A percentile compares a stretch with the other conserved stretches of the same genome.
Evolutionary conservation across 37 sponge, comb jelly and placozoan genomes (phyloP).

Genomic region (Axinella damicornis): DNA sequence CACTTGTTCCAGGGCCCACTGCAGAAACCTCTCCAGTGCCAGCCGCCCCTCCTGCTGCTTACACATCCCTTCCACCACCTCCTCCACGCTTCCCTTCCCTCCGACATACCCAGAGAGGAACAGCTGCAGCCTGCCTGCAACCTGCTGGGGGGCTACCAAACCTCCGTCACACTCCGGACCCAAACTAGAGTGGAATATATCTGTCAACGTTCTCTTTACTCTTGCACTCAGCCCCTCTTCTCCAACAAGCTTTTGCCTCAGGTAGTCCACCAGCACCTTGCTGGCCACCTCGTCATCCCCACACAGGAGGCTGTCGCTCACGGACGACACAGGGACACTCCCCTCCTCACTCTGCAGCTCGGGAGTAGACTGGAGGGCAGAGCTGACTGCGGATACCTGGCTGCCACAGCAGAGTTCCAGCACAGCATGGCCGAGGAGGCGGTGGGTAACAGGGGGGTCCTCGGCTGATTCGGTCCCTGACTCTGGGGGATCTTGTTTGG

Average conservation of each 20-base stretch:
- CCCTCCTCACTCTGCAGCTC: constrained; percentile 25
- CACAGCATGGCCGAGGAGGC: constrained; percentile 36
- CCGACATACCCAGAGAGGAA: constrained; percentile 32
- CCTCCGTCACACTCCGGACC: neutral
- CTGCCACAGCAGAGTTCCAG: constrained; percentile 41
- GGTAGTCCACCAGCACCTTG: constrained; percentile 41
- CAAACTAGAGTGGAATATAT: constrained; percentile 32
- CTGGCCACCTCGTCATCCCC: constrained; percentile 46
- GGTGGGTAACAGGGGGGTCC: neutral
- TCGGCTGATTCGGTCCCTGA: neutral
- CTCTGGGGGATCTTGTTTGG: neutral
- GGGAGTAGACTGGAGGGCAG: constrained; percentile 13
- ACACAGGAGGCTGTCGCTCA: constrained; percentile 40
- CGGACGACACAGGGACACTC: constrained; percentile 21
- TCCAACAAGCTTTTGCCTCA: constrained; percentile 22
- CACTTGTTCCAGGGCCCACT: constrained; percentile 30
- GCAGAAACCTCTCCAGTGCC: constrained; percentile 37
- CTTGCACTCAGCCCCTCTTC: neutral
- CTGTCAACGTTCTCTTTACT: neutral
- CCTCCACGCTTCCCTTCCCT: constrained; percentile 2
- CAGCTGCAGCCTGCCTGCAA: neutral
- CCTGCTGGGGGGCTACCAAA: neutral
- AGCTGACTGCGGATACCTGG: constrained; percentile 25
- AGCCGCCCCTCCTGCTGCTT: constrained; percentile 22
- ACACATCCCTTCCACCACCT: constrained; percentile 20